Conservation (phyloP, 1,140 invertebrate genomes). For the Andricus grossulariae region DNA sequence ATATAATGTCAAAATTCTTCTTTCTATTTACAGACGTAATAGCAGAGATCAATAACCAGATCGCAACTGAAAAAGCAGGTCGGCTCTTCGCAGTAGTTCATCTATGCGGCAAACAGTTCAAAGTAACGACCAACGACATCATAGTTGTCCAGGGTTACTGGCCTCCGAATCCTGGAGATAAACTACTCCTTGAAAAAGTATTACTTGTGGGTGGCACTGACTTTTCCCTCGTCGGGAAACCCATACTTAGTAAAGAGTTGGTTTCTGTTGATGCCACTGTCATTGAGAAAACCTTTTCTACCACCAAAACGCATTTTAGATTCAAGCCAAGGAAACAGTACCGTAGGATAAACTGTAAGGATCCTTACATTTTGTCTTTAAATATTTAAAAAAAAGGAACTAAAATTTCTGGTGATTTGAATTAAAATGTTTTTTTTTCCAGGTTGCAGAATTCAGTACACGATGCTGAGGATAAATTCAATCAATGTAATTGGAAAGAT, state of each 20-base stretch:
- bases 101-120: slow-evolving; percentile 89
- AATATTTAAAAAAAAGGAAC: slow-evolving; percentile 2
- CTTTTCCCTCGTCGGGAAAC: slow-evolving; percentile 90
- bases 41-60: slow-evolving; percentile 78
- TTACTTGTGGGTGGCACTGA: slow-evolving; percentile 88
- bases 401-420: slow-evolving; percentile 3
- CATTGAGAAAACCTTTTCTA: slow-evolving; percentile 92
- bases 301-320: slow-evolving; percentile 86
- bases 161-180: slow-evolving; percentile 88
- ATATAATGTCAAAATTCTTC: background rate
- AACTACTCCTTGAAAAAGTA: slow-evolving; percentile 91
- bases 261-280: slow-evolving; percentile 90
- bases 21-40: slow-evolving; percentile 69
- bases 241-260: slow-evolving; percentile 85
- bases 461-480: slow-evolving; percentile 85
- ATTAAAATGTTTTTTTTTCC: slow-evolving; percentile 47
- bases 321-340: slow-evolving; percentile 87
- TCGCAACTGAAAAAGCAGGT: slow-evolving; percentile 78
- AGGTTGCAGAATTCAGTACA: slow-evolving; percentile 82
- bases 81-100: slow-evolving; percentile 92
- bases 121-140: slow-evolving; percentile 91
- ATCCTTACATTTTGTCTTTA: slow-evolving; percentile 31
- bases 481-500: slow-evolving; percentile 77
- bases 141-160: slow-evolving; percentile 89
- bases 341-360: slow-evolving; percentile 84